These are phyloP conservation scores for Nymphalis c-album DNA, from an alignment of 2,888 invertebrate genomes.

Conservation along the genomic window DNA sequence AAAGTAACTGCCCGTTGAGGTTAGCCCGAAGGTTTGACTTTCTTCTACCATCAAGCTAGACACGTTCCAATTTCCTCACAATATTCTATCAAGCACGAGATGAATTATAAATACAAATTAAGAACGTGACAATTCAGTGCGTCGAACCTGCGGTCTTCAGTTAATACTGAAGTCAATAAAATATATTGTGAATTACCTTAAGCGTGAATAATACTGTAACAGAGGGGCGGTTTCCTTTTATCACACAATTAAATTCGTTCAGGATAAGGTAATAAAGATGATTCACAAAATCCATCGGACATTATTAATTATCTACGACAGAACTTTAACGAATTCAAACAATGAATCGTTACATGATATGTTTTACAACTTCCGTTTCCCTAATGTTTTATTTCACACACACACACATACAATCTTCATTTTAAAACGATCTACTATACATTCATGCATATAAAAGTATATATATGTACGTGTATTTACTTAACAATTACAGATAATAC, in stretches of 20 bases:
- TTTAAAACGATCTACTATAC: background rate
- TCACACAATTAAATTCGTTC: slow-evolving; percentile 1
- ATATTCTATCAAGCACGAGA: too few species aligned
- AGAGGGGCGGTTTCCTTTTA: too few species aligned
- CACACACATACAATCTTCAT: background rate
- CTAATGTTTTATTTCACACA: background rate
- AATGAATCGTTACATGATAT: background rate
- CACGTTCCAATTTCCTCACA: too few species aligned
- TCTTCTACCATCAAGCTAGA: too few species aligned
- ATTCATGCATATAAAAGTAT: background rate
- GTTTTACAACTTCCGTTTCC: slow-evolving; percentile 6
- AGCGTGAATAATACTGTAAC: background rate
- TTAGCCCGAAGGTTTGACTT: too few species aligned
- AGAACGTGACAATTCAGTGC: too few species aligned
- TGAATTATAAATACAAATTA: too few species aligned
- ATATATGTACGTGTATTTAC: background rate
- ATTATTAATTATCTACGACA: background rate
- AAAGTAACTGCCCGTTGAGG: background rate
- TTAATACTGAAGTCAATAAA: too few species aligned
- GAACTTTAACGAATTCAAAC: background rate
- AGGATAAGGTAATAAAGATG: background rate
- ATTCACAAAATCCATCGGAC: too few species aligned
- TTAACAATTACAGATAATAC: too few species aligned
- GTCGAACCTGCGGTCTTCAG: too few species aligned
- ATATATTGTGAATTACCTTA: too few species aligned